Evolutionary conservation across 1,140 invertebrate species (phyloP).

Genomic region (Aphelinus certus): DNA sequence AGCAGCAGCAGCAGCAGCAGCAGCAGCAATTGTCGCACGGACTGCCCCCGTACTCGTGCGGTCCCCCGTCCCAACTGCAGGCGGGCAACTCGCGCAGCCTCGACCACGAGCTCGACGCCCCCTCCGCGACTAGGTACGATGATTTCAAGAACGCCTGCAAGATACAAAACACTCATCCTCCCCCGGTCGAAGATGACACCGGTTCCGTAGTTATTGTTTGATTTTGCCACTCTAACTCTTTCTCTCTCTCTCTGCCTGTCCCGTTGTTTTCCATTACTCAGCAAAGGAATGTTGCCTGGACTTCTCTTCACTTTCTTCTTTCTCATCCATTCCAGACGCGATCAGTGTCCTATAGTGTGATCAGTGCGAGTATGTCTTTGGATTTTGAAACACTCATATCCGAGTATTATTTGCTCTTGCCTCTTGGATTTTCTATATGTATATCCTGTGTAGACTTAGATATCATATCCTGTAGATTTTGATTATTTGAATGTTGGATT

Average conservation of each 20-base stretch:
- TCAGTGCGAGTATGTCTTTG: too few relatives aligned
- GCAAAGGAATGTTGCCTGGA: too few relatives aligned
- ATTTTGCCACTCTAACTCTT: conserved; percentile 31
- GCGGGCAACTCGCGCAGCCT: conserved; percentile 60
- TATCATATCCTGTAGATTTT: too few relatives aligned
- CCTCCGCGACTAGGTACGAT: conserved; percentile 63
- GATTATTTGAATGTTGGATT: too few relatives aligned
- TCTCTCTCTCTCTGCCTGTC: too few relatives aligned
- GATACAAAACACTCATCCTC: conserved; percentile 59
- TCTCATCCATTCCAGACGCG: too few relatives aligned
- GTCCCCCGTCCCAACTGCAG: conserved; percentile 35
- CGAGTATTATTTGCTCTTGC: too few relatives aligned
- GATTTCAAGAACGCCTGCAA: conserved; percentile 65
- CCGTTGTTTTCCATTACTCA: not conserved
- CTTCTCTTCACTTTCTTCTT: too few relatives aligned
- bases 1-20: conserved; percentile 12
- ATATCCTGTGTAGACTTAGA: too few relatives aligned
- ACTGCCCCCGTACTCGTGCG: not conserved
- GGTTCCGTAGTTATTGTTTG: conserved; percentile 67
- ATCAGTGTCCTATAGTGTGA: too few relatives aligned
- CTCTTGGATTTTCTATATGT: too few relatives aligned
- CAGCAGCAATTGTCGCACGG: conserved; percentile 16
- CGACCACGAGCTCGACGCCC: conserved; percentile 51
- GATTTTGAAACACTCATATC: too few relatives aligned
- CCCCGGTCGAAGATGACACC: conserved; percentile 63